Base-by-base conservation (phyloP, 1,140 invertebrate genomes). In the Heterodera schachtii region DNA sequence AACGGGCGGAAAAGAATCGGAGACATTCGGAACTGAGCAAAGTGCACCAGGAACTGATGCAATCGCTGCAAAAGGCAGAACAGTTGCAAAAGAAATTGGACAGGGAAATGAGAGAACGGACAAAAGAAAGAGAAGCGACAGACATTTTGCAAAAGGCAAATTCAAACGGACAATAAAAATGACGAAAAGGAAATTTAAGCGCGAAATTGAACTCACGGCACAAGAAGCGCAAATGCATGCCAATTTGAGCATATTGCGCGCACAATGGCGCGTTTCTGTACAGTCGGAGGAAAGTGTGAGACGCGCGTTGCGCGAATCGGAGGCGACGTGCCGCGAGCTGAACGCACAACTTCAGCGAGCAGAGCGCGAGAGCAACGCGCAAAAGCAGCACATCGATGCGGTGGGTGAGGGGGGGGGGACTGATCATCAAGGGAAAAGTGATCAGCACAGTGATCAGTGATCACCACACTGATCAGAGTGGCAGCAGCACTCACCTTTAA, bases 331-430 rank as follows among this genome's bases (percentile, higher is more conserved):
- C 16, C 43, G 49, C 11, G 80, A 81, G 60, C 41, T 78, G 71
- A 74, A 79, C n/a, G 9, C 31, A n/a, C n/a, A 81, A 66, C 57
- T 81, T 5, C 64, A 64, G 31, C 21, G 47, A 9, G 49, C 69
- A 52, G 46, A 76, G 69, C 21, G 64, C 8, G 80, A 81, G 69
- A 21, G 49, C 13, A 47, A 21, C n/a, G 71, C 70, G 52, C 49
- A 44, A 41, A 78, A 81, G 49, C 64, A 60, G 52, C 80, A 81
- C 41, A 67, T 81, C 49, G 80, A 81, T 13, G 80, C 80, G 2
- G 80, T 81, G 31, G 69, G 47, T 41, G 47, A 16, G n/a, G n/a
- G n/a, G n/a, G n/a, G n/a, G n/a, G n/a, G n/a, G n/a, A n/a, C n/a
- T n/a, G n/a, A n/a, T n/a, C n/a, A n/a, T n/a, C n/a, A n/a, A n/a